Conservation (phyloP, 2,797 vertebrate genomes). For the Chromobotia macracanthus region DNA sequence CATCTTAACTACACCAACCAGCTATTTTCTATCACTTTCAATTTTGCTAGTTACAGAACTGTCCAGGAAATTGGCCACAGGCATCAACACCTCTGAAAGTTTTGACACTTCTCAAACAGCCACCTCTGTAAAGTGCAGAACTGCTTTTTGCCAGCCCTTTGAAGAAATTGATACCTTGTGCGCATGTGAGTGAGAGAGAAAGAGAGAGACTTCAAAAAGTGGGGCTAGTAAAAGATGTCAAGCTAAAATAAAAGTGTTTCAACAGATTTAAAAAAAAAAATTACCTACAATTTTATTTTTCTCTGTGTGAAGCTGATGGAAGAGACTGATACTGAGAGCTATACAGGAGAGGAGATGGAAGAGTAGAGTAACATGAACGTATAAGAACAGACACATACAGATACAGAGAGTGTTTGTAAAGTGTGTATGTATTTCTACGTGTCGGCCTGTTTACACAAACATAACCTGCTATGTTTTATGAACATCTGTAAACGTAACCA, state of each 20-base stretch:
- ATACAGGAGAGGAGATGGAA: not conserved
- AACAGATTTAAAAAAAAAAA: slow-evolving; percentile 18
- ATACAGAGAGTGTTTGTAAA: not conserved
- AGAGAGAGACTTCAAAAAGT: slow-evolving; percentile 19
- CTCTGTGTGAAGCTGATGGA: slow-evolving; percentile 11
- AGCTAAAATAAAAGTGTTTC: slow-evolving; percentile 28
- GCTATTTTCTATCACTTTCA: not conserved
- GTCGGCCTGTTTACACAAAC: not conserved
- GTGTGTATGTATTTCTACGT: not conserved
- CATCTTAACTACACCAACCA: not conserved
- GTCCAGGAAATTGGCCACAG: slow-evolving; percentile 30
- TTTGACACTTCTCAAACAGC: slow-evolving; percentile 43
- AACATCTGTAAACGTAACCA: not conserved
- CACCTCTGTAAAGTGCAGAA: slow-evolving; percentile 31
- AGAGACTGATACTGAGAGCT: slow-evolving; percentile 9
- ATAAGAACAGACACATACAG: not conserved
- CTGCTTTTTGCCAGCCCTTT: slow-evolving; percentile 17
- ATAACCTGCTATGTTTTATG: not conserved
- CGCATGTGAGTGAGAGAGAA: not conserved
- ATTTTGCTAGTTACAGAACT: not conserved
- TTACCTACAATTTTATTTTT: slow-evolving; percentile 24
- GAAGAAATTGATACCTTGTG: slow-evolving; percentile 34
- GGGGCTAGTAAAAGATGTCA: slow-evolving; percentile 12
- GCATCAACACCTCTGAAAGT: slow-evolving; percentile 36
- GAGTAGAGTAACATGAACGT: not conserved